phyloP scores from a whole-genome alignment of 64 coral and sea anemone genomes.

The Platygyra sinensis region DNA sequence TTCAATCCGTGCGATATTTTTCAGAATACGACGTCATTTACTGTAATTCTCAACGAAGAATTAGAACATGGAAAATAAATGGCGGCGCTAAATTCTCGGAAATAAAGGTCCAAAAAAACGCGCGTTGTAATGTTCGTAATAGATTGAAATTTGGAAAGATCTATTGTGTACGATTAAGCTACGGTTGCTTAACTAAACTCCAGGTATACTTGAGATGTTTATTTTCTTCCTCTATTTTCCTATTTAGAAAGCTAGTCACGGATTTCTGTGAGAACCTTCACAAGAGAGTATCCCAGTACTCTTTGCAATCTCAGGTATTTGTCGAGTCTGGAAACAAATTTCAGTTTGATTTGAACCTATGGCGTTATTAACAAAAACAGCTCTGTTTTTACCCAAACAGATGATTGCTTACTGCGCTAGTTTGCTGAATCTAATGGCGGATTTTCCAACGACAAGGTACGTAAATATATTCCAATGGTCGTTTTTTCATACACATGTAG shows the following conservation, averaged over 20 bases:
- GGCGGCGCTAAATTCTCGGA: too few species aligned
- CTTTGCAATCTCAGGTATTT: constrained; percentile 89
- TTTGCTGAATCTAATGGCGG: constrained; percentile 79
- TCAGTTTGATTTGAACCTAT: neutral
- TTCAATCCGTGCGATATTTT: too few species aligned
- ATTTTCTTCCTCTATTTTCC: neutral
- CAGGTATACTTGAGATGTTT: neutral
- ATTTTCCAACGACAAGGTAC: constrained; percentile 95
- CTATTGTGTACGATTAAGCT: too few species aligned
- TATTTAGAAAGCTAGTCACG: constrained; percentile 74
- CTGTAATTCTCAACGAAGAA: too few species aligned
- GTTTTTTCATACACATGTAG: too few species aligned
- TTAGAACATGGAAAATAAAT: too few species aligned
- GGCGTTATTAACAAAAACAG: neutral
- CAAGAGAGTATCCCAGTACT: constrained; percentile 84
- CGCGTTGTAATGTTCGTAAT: too few species aligned
- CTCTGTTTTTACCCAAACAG: constrained; percentile 16
- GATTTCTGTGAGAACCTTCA: constrained; percentile 87
- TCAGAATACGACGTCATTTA: too few species aligned
- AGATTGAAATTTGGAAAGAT: too few species aligned
- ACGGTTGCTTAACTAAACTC: too few species aligned
- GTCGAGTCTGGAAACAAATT: neutral
- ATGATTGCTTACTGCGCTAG: constrained; percentile 84
- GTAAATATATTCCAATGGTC: neutral
- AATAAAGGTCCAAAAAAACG: too few species aligned